Conservation (phyloP, 2,888 invertebrate genomes). For the Stramonita haemastoma region DNA sequence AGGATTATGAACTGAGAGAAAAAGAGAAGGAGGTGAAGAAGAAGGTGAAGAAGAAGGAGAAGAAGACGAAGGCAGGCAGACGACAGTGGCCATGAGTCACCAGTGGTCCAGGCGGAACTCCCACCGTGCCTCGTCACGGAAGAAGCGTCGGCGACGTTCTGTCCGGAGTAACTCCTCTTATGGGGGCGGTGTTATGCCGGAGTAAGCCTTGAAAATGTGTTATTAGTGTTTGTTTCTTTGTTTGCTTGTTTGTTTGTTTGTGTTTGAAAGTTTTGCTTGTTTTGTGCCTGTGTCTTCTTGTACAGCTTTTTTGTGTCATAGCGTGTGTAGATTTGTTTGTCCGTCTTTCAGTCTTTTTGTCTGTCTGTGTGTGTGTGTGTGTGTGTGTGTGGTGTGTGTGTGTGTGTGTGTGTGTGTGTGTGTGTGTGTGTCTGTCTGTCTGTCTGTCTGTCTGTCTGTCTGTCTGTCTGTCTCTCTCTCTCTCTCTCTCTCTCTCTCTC, state of each 20-base stretch:
- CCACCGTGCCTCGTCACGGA: slow-evolving; percentile 20
- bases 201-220: slow-evolving; percentile 32
- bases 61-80: background rate
- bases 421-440: background rate
- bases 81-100: slow-evolving; percentile 29
- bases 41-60: background rate
- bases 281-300: too few relatives aligned
- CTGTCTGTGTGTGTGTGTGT: background rate
- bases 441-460: background rate
- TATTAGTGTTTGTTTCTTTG: background rate
- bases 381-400: background rate
- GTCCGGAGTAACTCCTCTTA: slow-evolving; percentile 41
- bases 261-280: too few relatives aligned
- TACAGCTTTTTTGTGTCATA: too few relatives aligned
- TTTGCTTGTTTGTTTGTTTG: too few relatives aligned
- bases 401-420: background rate
- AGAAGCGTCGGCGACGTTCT: slow-evolving; percentile 40
- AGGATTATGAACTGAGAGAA: background rate
- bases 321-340: background rate
- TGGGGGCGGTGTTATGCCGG: slow-evolving; percentile 31
- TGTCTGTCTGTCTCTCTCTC: background rate
- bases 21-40: background rate
- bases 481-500: background rate
- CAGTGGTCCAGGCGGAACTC: slow-evolving; percentile 35
- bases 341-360: background rate